These are phyloP conservation scores for Diarsia mendica DNA, from an alignment of 2,888 invertebrate species.

Conservation along the genomic window DNA sequence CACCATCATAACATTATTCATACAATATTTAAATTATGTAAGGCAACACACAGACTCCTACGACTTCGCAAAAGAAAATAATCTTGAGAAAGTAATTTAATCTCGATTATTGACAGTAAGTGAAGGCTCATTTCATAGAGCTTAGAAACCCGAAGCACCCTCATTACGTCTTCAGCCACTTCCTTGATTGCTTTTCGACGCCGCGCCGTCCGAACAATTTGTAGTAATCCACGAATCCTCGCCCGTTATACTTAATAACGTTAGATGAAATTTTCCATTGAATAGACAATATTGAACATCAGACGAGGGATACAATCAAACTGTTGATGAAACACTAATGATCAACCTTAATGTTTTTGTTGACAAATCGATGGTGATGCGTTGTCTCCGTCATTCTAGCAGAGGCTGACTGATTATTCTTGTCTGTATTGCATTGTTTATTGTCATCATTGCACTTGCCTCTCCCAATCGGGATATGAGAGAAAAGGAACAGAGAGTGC, in stretches of 20 bases:
- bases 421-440: no score
- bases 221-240: conserved; percentile 33
- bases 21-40: conserved; percentile 7
- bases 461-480: no score
- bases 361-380: conserved; percentile 6
- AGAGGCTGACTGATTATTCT: neutral
- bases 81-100: neutral
- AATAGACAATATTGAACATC: conserved; percentile 13
- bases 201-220: conserved; percentile 39
- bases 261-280: conserved; percentile 43
- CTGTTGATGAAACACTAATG: conserved; percentile 12
- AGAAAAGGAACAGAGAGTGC: no score
- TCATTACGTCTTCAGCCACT: conserved; percentile 44
- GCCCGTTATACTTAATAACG: conserved; percentile 30
- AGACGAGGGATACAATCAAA: conserved; percentile 12
- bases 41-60: neutral
- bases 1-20: neutral
- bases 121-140: conserved; percentile 21
- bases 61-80: conserved; percentile 12
- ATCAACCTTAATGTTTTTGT: conserved; percentile 3
- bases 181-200: conserved; percentile 54
- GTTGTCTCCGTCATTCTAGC: neutral
- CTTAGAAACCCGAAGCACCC: conserved; percentile 35
- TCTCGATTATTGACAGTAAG: conserved; percentile 40
- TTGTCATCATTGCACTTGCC: no score